These are phyloP conservation scores for Agapostemon virescens DNA, from an alignment of 2,888 invertebrate genomes.

Conservation along the genomic window DNA sequence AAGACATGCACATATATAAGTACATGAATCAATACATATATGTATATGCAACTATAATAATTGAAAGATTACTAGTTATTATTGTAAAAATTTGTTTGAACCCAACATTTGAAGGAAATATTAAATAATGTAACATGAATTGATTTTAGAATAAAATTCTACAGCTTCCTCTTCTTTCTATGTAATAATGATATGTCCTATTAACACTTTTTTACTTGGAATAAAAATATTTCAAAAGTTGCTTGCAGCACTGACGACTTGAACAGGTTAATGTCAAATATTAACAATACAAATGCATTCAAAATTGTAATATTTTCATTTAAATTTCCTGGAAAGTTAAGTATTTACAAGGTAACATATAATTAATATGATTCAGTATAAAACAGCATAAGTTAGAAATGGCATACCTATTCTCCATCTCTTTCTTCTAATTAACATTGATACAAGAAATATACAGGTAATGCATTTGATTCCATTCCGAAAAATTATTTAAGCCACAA, in stretches of 20 bases:
- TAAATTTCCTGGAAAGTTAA: constrained; percentile 46
- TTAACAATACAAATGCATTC: constrained; percentile 34
- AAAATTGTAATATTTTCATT: constrained; percentile 37
- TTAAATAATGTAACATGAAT: constrained; percentile 29
- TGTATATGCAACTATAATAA: neutral
- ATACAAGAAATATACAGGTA: constrained; percentile 31
- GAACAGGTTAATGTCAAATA: constrained; percentile 22
- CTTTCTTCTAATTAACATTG: constrained; percentile 35
- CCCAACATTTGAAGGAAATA: constrained; percentile 29
- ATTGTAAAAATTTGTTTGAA: constrained; percentile 21
- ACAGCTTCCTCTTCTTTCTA: constrained; percentile 27
- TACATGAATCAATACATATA: neutral
- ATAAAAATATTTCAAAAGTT: constrained; percentile 27
- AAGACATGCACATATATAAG: neutral
- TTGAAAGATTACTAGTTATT: constrained; percentile 2
- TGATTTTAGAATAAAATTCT: constrained; percentile 28
- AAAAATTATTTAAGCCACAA: constrained; percentile 36
- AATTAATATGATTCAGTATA: neutral
- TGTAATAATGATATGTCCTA: constrained; percentile 33
- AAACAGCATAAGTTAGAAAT: constrained; percentile 20
- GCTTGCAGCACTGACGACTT: constrained; percentile 33
- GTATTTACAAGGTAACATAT: neutral
- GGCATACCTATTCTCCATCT: constrained; percentile 48
- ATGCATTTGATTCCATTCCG: constrained; percentile 28
- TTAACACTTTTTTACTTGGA: constrained; percentile 25